A percentile compares a stretch with the other conserved stretches of the same genome.
Conservation (phyloP, 2,113 vertebrate species). For the Pungitius pungitius region DNA sequence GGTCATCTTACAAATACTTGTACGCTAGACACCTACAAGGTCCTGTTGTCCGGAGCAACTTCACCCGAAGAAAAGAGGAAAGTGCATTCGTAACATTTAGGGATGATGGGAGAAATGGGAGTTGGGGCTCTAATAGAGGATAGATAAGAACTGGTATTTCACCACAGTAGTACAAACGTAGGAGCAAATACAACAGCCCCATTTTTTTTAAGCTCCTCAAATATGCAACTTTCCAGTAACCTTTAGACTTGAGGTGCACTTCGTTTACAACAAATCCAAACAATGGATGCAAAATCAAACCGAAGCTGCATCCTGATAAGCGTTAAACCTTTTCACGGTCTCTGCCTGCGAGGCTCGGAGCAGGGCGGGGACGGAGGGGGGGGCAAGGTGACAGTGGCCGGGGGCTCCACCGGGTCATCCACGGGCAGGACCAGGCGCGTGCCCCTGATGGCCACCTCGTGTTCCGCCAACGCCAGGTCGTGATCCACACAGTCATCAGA, state of each 20-base stretch:
- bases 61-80: constrained; percentile 19
- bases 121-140: constrained; percentile 11
- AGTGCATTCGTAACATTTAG: constrained; percentile 12
- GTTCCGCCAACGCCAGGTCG: constrained; percentile 86
- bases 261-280: neutral
- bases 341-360: constrained; percentile 68
- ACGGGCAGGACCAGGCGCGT: constrained; percentile 91
- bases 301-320: constrained; percentile 1
- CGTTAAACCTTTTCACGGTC: constrained; percentile 65
- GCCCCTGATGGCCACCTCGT: constrained; percentile 89
- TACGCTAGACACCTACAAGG: constrained; percentile 6
- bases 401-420: constrained; percentile 87
- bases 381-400: constrained; percentile 72
- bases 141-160: constrained; percentile 1
- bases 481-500: constrained; percentile 86
- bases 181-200: neutral
- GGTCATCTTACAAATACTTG: constrained; percentile 17
- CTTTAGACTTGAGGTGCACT: constrained; percentile 19
- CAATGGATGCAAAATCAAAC: neutral
- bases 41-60: constrained; percentile 4
- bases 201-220: neutral
- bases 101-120: too few relatives aligned
- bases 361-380: constrained; percentile 72
- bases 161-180: constrained; percentile 28
- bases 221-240: constrained; percentile 22